Base-by-base conservation (phyloP, 37 sponge, comb jelly and placozoan genomes). In the Amphimedon queenslandica region DNA sequence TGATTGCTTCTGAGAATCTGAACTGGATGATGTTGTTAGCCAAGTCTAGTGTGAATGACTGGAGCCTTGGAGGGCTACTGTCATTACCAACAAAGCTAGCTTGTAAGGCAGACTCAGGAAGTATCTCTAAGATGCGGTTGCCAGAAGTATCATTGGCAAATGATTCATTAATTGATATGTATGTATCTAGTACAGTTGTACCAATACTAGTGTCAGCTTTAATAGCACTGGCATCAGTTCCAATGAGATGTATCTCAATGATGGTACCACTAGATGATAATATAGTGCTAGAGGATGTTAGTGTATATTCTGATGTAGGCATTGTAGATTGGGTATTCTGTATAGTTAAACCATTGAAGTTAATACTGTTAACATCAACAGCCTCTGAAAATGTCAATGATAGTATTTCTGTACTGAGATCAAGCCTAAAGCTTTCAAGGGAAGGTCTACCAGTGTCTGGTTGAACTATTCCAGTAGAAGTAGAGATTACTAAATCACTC, bases 1-100 rank as follows among this genome's bases (percentile, higher is more conserved):
- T 70, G 39, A 95, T 67, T 53, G 96, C 85, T 55, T 95, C 96
- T 51, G 92, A 91, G 68, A 95, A 95, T 1, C 64, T 70, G 4
- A 95, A 66, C 51, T 42, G 38, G 25, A 95, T 57, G 0, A 57
- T 33, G 38, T 74, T 69, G 18, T 42, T 56, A 35, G 88, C 83
- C 11, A 95, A 77, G 77, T 91, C 67, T 0, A 91, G 55, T 11
- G 34, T 63, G 77, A 91, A 95, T 40, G 55, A 71, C 58, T 75
- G 16, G 16, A 91, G 60, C 32, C 37, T 58, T 0, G 92, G 92
- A 67, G 80, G 58, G 30, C 77, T 95, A 37, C 53, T 82, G 69
- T 95, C 96, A 1, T 43, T 67, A n/a, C 16, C 23, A 8, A 95
- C 82, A 35, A 35, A 27, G 43, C 41, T 16, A 37, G 92, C 89